Evolutionary conservation across 2,888 invertebrate genomes (phyloP).

Genomic region (Diachrysia chrysitis): DNA sequence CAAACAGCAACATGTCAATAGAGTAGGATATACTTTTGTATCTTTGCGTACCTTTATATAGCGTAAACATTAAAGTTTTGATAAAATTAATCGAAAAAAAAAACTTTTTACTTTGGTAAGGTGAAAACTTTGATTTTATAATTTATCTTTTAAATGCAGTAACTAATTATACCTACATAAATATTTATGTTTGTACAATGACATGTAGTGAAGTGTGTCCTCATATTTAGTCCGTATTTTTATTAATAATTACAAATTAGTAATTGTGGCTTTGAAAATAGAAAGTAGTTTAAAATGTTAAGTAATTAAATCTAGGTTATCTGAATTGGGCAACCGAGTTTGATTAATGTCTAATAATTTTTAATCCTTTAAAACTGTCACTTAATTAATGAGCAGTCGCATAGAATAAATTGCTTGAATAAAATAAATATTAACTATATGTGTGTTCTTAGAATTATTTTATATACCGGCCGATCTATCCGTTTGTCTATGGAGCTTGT

Average conservation of each 20-base stretch:
- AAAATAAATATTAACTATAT: background rate
- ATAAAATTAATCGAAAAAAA: background rate
- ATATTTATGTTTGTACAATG: background rate
- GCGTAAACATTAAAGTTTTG: background rate
- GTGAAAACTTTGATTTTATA: background rate
- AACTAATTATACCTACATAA: background rate
- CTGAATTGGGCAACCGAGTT: constrained; percentile 42
- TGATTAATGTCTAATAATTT: constrained; percentile 25
- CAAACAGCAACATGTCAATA: background rate
- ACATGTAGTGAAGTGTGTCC: background rate
- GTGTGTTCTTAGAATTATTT: background rate
- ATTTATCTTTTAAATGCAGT: background rate
- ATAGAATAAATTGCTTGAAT: background rate
- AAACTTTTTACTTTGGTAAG: background rate
- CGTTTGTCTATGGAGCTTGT: constrained; percentile 29
- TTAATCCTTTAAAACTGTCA: constrained; percentile 8
- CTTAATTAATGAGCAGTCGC: constrained; percentile 9
- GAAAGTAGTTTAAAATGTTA: constrained; percentile 55
- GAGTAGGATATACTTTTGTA: background rate
- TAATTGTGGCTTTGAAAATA: constrained; percentile 50
- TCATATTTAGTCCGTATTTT: background rate
- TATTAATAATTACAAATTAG: constrained; percentile 9
- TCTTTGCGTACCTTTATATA: background rate
- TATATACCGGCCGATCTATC: constrained; percentile 22
- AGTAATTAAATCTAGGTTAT: constrained; percentile 52